Evolutionary conservation across 2,113 vertebrate genomes (phyloP).

Genomic region (Toxostoma redivivum): DNA sequence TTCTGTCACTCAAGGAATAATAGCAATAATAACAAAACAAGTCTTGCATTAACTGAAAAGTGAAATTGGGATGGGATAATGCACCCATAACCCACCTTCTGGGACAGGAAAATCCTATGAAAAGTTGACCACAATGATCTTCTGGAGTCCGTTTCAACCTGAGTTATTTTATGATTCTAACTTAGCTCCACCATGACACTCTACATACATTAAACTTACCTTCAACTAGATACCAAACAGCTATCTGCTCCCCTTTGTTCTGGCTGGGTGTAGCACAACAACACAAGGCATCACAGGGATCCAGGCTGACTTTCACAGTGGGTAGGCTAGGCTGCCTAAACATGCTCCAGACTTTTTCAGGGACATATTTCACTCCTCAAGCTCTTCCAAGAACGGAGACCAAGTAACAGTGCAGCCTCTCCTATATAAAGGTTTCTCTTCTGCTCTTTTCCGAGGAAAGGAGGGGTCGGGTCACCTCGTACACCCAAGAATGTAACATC

Average conservation of each 20-base stretch:
- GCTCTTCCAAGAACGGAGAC: background rate
- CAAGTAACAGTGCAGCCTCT: background rate
- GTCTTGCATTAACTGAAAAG: background rate
- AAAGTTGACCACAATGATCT: background rate
- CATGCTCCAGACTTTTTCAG: background rate
- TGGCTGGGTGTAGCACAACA: background rate
- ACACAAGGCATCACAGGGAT: background rate
- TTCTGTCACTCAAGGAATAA: background rate
- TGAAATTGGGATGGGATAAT: background rate
- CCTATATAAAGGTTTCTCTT: background rate
- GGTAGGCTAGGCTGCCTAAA: background rate
- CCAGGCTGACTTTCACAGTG: background rate
- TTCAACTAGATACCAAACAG: background rate
- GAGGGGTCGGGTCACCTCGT: rapidly evolving
- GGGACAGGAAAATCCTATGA: background rate
- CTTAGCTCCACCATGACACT: background rate
- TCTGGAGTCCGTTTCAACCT: background rate
- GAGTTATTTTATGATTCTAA: background rate
- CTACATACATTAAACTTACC: background rate
- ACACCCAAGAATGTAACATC: background rate
- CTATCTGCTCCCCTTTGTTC: background rate
- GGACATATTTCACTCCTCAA: background rate
- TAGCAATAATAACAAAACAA: background rate
- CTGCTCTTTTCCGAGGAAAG: background rate
- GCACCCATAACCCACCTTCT: background rate